Conservation (phyloP, 30 jellyfish, hydroid and myxozoan species). For the Catostylus mosaicus region DNA sequence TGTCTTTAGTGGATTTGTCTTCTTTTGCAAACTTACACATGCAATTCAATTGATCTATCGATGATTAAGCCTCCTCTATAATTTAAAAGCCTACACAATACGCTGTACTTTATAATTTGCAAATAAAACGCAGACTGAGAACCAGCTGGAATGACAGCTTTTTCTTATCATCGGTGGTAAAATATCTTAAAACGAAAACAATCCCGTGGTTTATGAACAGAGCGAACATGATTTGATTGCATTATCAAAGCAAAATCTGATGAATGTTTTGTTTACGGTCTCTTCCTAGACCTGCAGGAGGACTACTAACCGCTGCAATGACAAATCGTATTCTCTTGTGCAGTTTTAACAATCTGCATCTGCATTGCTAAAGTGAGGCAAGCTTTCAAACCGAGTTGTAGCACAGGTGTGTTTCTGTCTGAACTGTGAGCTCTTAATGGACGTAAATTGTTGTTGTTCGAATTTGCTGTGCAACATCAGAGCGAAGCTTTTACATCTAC, state of each 20-base stretch:
- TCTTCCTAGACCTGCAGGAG: conserved; percentile 21
- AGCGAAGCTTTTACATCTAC: too few relatives aligned
- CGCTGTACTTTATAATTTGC: conserved; percentile 10
- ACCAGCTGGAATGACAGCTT: conserved; percentile 33
- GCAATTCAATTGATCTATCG: not conserved
- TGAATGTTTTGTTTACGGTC: conserved; percentile 4
- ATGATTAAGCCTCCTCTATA: conserved; percentile 10
- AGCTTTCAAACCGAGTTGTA: not conserved
- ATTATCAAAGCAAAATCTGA: conserved; percentile 4
- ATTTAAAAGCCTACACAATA: conserved; percentile 9
- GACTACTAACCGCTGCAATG: not conserved
- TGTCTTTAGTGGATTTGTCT: conserved; percentile 7
- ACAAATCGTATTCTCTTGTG: not conserved
- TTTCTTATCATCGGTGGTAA: not conserved
- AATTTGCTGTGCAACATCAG: too few relatives aligned
- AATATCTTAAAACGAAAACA: not conserved
- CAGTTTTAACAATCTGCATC: not conserved
- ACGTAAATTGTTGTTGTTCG: too few relatives aligned
- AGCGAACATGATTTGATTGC: not conserved
- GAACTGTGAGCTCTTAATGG: not conserved
- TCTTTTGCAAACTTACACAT: not conserved
- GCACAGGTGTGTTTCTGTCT: conserved; percentile 10
- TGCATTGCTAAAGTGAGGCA: not conserved
- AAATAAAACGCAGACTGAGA: conserved; percentile 20
- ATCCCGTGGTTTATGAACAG: not conserved